These are phyloP conservation scores for Castor canadensis DNA, from an alignment of 2,113 vertebrate genomes.

Conservation along the genomic window DNA sequence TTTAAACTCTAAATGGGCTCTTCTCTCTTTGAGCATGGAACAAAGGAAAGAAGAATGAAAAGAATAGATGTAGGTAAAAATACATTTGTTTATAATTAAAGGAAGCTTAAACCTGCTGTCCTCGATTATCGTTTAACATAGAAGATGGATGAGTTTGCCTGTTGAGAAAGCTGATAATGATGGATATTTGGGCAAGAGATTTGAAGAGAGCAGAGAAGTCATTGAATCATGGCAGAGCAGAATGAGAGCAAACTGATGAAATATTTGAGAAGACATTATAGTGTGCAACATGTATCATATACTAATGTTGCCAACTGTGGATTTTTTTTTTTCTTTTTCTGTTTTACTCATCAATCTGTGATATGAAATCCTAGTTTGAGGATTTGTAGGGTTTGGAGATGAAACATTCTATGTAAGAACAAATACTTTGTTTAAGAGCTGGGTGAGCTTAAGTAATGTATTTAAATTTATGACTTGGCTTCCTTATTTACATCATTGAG, in stretches of 20 bases:
- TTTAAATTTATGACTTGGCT: neutral
- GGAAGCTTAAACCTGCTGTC: neutral
- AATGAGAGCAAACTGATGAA: neutral
- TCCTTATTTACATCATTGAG: neutral
- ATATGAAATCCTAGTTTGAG: neutral
- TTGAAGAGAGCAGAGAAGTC: neutral
- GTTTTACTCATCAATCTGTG: neutral
- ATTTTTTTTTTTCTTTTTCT: neutral
- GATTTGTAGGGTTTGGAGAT: neutral
- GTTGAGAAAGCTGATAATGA: neutral
- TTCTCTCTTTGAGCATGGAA: neutral
- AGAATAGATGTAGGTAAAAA: neutral
- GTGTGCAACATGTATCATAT: rapidly evolving
- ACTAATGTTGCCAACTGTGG: neutral
- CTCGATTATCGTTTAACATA: neutral
- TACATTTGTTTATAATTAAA: neutral
- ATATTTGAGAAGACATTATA: neutral
- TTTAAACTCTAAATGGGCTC: rapidly evolving
- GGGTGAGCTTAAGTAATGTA: neutral
- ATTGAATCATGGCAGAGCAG: neutral
- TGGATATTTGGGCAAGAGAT: neutral
- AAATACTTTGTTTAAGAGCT: neutral
- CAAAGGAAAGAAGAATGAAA: neutral
- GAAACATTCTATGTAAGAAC: neutral
- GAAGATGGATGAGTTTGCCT: neutral